Conservation (phyloP, 2,888 invertebrate species). For the Caenorhabditis afra region DNA sequence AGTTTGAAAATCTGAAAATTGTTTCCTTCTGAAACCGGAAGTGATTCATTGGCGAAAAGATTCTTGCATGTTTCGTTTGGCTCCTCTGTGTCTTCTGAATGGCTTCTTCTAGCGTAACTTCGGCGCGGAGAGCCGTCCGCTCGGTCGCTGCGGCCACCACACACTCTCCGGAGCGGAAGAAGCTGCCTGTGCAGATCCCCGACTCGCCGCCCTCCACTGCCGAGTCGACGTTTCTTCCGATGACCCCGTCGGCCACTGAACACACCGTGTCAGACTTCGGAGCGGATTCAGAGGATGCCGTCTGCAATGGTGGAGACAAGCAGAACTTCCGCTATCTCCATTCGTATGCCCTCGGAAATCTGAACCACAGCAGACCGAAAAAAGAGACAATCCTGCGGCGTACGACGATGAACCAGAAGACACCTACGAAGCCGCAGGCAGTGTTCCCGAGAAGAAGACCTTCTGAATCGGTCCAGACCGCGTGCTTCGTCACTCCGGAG, state of each 20-base stretch:
- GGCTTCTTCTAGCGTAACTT: conserved; percentile 48
- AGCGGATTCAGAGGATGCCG: conserved; percentile 13
- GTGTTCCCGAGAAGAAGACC: background rate
- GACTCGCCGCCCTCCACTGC: background rate
- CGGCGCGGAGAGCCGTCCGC: conserved; percentile 13
- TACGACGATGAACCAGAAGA: conserved; percentile 40
- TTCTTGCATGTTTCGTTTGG: conserved; percentile 22
- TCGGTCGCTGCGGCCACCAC: conserved; percentile 16
- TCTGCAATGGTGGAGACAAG: background rate
- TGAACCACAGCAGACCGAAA: conserved; percentile 32
- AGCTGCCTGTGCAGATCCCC: too few species aligned
- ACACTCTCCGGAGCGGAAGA: conserved; percentile 6
- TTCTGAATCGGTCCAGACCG: background rate
- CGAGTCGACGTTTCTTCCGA: conserved; percentile 15
- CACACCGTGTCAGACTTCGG: conserved; percentile 33
- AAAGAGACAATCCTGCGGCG: conserved; percentile 48
- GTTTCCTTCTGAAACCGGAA: conserved; percentile 2
- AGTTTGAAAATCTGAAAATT: background rate
- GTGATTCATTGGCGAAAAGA: conserved; percentile 21
- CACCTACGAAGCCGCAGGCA: background rate
- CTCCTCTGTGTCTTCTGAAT: conserved; percentile 13
- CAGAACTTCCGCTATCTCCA: conserved; percentile 54
- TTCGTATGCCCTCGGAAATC: conserved; percentile 44
- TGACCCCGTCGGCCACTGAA: conserved; percentile 55
- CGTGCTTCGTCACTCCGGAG: conserved; percentile 54